Evolutionary conservation across 2,797 vertebrate species (phyloP), one percentile per base, ranked within the genome.

Genomic region (Alectoris magna): DNA sequence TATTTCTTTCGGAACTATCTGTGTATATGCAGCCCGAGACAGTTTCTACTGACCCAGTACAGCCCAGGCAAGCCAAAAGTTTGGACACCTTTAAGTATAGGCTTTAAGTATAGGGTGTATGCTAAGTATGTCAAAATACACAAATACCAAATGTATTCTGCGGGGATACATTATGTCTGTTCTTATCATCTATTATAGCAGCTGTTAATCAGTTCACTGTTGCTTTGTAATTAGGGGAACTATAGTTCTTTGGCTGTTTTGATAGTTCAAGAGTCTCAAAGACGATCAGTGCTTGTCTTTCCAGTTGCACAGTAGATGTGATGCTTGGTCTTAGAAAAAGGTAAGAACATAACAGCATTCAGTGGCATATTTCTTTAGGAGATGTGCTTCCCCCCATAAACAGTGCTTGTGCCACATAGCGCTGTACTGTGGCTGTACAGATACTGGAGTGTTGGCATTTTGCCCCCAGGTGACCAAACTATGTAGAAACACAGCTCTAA

Each of bases 331-430:
- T 67, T 81, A n/a, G 22, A 70, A 85, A 12, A 1, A 24, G 17
- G 14, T 67, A 43, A 81, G 77, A 75, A 71, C 3, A 9, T 49
- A n/a, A 14, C 5, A 8, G 44, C 69, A 36, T 89, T 73, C 36
- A 51, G 31, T 83, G 31, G 16, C 15, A 2, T 67, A 7, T 22
- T 19, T 69, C 75, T 88, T 46, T 13, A 43, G 27, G 27, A 39
- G 18, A 8, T 24, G 4, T 59, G 1, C 83, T 79, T 48, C 71
- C 29, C 78, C 16, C 15, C 9, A 10, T 60, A 17, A 73, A 21
- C 8, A 18, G 8, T 38, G 39, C 21, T 8, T 44, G 8, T 79
- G 34, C 66, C 49, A 5, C 4, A 0, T 34, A 29, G 34, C 14
- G 12, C 22, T 49, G n/a, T 6, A 71, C 36, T 14, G 3, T 7